These are phyloP conservation scores for Hirtodrosophila alboralis DNA, from an alignment of 2,888 invertebrate genomes.

Conservation along the genomic window DNA sequence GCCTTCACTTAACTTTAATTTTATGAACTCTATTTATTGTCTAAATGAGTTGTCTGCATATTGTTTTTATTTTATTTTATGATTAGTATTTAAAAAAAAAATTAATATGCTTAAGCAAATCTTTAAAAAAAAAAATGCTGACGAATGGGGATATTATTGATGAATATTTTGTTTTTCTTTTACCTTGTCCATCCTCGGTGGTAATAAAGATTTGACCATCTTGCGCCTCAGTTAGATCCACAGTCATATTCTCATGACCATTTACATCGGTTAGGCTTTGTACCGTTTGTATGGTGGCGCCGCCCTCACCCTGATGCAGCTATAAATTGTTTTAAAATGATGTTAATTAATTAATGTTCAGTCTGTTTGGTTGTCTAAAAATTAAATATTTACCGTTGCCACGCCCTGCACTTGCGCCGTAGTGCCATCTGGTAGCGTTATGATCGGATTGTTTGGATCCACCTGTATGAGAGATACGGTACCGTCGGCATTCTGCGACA, in stretches of 20 bases:
- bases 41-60: no score
- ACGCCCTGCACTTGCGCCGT: constrained; percentile 95
- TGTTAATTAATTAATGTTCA: neutral
- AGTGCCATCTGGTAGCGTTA: constrained; percentile 97
- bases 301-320: constrained; percentile 89
- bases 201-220: constrained; percentile 98
- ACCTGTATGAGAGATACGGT: constrained; percentile 98
- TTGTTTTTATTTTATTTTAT: no score
- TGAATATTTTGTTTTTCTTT: no score
- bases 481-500: constrained; percentile 98
- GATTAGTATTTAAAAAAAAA: no score
- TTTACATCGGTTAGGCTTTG: constrained; percentile 89
- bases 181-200: constrained; percentile 96
- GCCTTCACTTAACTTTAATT: no score
- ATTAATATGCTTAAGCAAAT: no score
- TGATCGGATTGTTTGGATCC: constrained; percentile 96
- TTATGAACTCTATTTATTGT: no score
- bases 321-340: constrained; percentile 70
- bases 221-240: constrained; percentile 96
- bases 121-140: no score
- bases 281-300: constrained; percentile 87
- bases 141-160: no score
- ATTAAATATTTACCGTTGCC: constrained; percentile 82
- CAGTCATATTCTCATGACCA: constrained; percentile 92
- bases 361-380: no score